Conservation (phyloP, 1,140 invertebrate species). For the Neodiprion pinetum region DNA sequence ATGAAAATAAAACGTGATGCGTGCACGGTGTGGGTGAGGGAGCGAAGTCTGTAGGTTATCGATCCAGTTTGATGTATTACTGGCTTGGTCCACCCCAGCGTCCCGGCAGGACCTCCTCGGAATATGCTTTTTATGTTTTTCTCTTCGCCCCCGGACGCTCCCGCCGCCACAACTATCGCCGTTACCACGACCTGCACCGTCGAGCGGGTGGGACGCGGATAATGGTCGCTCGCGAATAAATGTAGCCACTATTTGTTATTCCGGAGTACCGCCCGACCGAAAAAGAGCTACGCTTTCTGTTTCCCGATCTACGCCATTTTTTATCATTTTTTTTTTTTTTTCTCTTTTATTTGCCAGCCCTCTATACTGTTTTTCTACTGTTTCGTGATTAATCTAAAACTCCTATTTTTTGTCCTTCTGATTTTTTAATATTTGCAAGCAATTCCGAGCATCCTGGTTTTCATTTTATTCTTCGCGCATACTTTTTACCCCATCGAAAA, state of each 20-base stretch:
- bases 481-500: no score
- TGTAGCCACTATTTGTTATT: slow-evolving; percentile 47
- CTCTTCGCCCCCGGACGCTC: slow-evolving; percentile 22
- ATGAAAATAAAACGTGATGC: not conserved
- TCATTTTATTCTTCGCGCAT: no score
- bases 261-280: slow-evolving; percentile 20
- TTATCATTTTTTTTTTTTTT: not conserved
- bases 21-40: slow-evolving; percentile 34
- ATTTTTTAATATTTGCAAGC: no score
- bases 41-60: slow-evolving; percentile 57
- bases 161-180: not conserved
- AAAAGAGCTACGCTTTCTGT: slow-evolving; percentile 7
- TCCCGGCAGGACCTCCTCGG: slow-evolving; percentile 44
- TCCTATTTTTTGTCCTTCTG: no score
- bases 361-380: not conserved
- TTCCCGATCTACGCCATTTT: not conserved
- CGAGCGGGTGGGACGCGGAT: slow-evolving; percentile 19
- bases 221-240: slow-evolving; percentile 44
- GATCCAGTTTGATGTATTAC: slow-evolving; percentile 63
- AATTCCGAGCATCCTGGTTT: no score
- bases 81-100: slow-evolving; percentile 49
- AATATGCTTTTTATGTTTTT: slow-evolving; percentile 62
- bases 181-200: not conserved
- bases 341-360: not conserved
- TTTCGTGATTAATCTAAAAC: not conserved